Conservation (phyloP, 2,113 vertebrate species). For the Physeter macrocephalus region DNA sequence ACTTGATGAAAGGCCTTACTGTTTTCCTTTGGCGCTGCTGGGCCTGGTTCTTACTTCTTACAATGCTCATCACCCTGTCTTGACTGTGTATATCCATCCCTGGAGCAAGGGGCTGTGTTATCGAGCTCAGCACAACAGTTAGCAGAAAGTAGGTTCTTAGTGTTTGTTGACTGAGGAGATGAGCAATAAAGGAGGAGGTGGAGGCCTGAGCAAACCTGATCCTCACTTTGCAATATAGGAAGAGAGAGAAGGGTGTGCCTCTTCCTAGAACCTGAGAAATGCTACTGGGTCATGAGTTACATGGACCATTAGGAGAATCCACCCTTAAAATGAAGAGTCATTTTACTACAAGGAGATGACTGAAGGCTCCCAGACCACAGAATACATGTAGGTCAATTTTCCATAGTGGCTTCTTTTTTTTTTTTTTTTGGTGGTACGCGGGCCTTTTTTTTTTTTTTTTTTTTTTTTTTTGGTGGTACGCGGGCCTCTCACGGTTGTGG, state of each 20-base stretch:
- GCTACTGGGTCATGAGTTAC: not conserved
- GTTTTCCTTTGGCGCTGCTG: not conserved
- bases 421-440: too few relatives aligned
- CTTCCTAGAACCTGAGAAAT: slow-evolving; percentile 6
- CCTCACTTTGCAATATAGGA: not conserved
- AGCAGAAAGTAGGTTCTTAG: not conserved
- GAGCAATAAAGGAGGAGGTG: not conserved
- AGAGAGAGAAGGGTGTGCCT: not conserved
- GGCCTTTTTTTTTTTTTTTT: too few relatives aligned
- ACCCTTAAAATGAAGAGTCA: not conserved
- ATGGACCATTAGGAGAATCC: not conserved
- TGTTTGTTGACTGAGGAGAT: not conserved
- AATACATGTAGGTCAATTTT: slow-evolving; percentile 11
- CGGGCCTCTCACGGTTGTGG: too few relatives aligned
- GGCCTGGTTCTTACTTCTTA: not conserved
- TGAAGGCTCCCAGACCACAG: not conserved
- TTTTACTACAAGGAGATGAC: not conserved
- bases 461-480: too few relatives aligned
- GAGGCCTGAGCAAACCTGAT: not conserved
- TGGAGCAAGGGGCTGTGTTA: not conserved
- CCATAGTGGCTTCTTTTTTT: not conserved
- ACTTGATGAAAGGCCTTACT: not conserved
- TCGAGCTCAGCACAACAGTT: not conserved
- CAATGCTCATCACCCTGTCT: not conserved
- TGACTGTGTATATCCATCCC: not conserved